phyloP scores from a whole-genome alignment of 2,888 invertebrate genomes.

The Macropis europaea region DNA sequence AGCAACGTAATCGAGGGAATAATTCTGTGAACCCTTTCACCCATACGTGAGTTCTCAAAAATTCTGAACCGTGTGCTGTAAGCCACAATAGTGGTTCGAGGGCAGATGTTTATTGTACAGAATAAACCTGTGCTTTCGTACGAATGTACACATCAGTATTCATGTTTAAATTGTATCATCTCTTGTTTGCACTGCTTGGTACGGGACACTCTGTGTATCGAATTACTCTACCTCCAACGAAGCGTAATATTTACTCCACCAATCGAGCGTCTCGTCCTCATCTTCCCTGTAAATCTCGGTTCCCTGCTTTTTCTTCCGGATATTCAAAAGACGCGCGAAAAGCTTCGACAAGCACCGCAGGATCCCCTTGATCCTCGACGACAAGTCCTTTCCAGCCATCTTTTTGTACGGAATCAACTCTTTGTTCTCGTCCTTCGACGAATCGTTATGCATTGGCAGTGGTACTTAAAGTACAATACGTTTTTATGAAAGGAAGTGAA shows the following conservation, averaged over 20 bases:
- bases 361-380: conserved; percentile 48
- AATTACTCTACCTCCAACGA: conserved; percentile 75
- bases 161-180: too few relatives aligned
- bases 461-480: conserved; percentile 52
- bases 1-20: too few relatives aligned
- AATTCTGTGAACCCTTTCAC: too few relatives aligned
- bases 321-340: conserved; percentile 2
- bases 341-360: conserved; percentile 48
- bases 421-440: conserved; percentile 65
- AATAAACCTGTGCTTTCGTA: too few relatives aligned
- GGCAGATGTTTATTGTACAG: too few relatives aligned
- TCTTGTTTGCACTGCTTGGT: too few relatives aligned
- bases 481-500: neutral
- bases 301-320: neutral
- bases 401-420: conserved; percentile 69
- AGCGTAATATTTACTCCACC: conserved; percentile 83
- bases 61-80: too few relatives aligned
- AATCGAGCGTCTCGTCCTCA: conserved; percentile 79
- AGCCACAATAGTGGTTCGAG: too few relatives aligned
- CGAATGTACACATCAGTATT: too few relatives aligned
- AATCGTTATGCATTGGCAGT: conserved; percentile 62
- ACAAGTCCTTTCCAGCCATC: conserved; percentile 42
- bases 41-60: too few relatives aligned
- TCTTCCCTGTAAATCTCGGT: conserved; percentile 40
- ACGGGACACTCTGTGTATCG: too few relatives aligned